Conservation (phyloP, 2,113 vertebrate species). For the Phalacrocorax brasilianus region DNA sequence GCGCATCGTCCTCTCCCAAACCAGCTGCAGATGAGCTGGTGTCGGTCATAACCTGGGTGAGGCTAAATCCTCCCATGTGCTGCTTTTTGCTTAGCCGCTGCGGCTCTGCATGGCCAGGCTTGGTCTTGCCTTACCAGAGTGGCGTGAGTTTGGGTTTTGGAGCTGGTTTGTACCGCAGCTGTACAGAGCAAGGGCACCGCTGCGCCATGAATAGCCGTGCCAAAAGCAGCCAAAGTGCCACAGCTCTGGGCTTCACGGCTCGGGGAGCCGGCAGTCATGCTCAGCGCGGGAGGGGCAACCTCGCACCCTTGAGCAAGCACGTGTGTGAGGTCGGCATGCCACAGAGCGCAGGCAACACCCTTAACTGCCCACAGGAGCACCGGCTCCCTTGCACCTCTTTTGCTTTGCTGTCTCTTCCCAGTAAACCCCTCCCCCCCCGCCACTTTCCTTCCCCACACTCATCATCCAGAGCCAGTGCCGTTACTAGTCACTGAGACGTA, state of each 20-base stretch:
- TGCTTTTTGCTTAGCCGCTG: background rate
- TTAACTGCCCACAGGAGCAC: background rate
- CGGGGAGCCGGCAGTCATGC: background rate
- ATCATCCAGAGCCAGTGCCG: background rate
- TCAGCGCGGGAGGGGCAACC: background rate
- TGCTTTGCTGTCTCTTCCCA: background rate
- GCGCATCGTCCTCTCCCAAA: background rate
- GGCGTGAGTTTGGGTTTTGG: background rate
- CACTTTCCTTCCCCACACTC: background rate
- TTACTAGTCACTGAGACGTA: background rate
- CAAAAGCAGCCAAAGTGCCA: background rate
- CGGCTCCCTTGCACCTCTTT: background rate
- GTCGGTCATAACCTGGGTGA: background rate
- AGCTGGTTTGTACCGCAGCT: background rate
- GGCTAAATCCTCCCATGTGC: background rate
- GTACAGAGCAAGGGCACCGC: background rate
- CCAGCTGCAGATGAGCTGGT: background rate
- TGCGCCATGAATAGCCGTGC: fast-evolving
- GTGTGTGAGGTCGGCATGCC: background rate
- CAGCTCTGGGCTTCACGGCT: fast-evolving
- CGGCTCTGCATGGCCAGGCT: background rate
- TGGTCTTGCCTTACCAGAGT: background rate
- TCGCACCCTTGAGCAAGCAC: background rate
- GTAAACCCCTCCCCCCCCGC: no score
- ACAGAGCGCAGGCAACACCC: background rate